Evolutionary conservation across 2,888 invertebrate genomes (phyloP), one percentile per base, ranked within the genome.

Genomic region (Elegia similella): DNA sequence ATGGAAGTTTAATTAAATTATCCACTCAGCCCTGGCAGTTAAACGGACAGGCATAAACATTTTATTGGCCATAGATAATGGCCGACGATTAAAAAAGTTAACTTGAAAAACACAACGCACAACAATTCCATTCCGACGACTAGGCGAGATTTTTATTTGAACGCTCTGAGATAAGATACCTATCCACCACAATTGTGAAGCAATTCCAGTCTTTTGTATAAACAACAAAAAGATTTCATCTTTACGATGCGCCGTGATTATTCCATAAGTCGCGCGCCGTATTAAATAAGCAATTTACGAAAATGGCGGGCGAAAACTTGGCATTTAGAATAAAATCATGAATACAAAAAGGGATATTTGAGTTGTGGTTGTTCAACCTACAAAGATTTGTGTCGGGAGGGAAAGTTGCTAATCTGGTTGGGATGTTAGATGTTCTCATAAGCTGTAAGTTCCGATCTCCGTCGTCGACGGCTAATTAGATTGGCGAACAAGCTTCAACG

Each of bases 391-490:
- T 62, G 62, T 67, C 63, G 61, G 16, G 7, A 15, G 32, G 59
- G 70, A 80, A 85, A 82, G 78, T 85, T 86, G 73, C 64, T 79
- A 82, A 84, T 82, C 78, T 76, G 76, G 77, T 82, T 78, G 78
- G 76, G 67, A 66, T 70, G 72, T 72, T 74, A 70, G 75, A 72
- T 72, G 75, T 72, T 68, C 70, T 74, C 72, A 72, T 70, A 72
- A 72, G 71, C 74, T 71, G 63, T 78, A 82, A 85, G 80, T 82
- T 84, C 80, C 78, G 75, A 83, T 83, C 75, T 78, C 76, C 69
- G 70, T 68, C 76, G 75, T 75, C 73, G 78, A 70, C 73, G 73
- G 70, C 77, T 85, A 84, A 86, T 86, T 85, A 86, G 78, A 84
- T 84, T 78, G 74, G 67, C 62, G 74, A 76, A 75, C 78, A 72